Conservation (phyloP, 2,888 invertebrate genomes). For the Chorisops tibialis region DNA sequence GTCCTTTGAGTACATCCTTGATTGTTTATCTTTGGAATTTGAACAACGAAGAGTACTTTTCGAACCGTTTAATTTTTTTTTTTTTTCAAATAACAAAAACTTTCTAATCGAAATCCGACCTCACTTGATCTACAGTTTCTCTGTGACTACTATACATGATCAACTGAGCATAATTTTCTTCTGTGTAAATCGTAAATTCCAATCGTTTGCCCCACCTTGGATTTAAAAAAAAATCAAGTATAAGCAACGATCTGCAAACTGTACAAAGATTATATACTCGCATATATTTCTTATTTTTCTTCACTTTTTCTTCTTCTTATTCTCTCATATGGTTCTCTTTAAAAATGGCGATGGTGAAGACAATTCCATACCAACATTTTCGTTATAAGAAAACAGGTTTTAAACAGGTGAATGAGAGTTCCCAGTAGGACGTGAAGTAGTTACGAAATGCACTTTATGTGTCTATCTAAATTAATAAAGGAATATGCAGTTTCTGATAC, state of each 20-base stretch:
- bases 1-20: slow-evolving; percentile 25
- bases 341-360: no score
- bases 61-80: background rate
- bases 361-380: no score
- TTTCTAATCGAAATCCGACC: slow-evolving; percentile 25
- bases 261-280: no score
- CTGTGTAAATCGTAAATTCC: slow-evolving; percentile 10
- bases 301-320: no score
- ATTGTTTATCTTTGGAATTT: background rate
- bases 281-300: no score
- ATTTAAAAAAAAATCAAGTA: no score
- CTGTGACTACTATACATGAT: slow-evolving; percentile 5
- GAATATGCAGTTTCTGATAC: no score
- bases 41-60: background rate
- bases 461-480: no score
- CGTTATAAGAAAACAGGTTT: slow-evolving; percentile 13
- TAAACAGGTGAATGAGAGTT: slow-evolving; percentile 19
- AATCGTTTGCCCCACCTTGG: slow-evolving; percentile 20
- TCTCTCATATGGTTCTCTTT: no score
- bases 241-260: no score
- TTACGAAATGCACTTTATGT: no score
- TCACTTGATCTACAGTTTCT: slow-evolving; percentile 21
- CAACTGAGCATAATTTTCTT: background rate
- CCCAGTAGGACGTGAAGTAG: background rate
- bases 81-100: background rate